Base-by-base conservation (phyloP, 30 jellyfish, hydroid and myxozoan genomes). In the Cassiopea xamachana region DNA sequence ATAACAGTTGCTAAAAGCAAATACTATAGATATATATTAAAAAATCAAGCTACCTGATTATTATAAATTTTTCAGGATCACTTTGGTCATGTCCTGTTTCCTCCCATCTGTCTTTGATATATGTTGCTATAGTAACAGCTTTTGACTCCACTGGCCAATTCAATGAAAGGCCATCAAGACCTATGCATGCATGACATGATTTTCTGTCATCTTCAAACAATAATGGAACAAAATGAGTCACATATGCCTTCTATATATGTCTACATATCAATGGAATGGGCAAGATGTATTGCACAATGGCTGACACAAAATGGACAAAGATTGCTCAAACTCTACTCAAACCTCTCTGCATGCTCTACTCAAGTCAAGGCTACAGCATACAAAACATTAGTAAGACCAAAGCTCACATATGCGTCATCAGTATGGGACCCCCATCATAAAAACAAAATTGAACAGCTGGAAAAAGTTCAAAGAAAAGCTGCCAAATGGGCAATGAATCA, bases 71-170 rank as follows among this genome's bases (percentile, higher is more conserved):
- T 45, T 84, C 92, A 1, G 79, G 83, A 44, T 82, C 76, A 51
- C 73, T 69, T 48, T 44, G 75, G 44, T 48, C 47, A 47, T 82
- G 92, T 15, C 92, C 96, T 4, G 92, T 89, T 75, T 89, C 96
- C 75, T 81, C 92, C 92, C 89, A 81, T 74, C 96, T 70, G 76
- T 91, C 98, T 64, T 91, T 95, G 55, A 95, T 91, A 73, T 72
- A 91, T 19, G 99, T 87, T 67, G 99, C 99, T 5, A 95, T 69
- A 7, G 95, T 91, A 16, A 91, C 89, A 18, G 99, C 95, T 58
- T 76, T 85, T 48, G 99, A 91, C 81, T 95, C 99, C 1, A 84
- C 94, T 1, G 99, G 99, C 99, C 99, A 95, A 73, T 92, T 91
- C 48, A 95, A 72, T 16, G 96, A 89, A 27, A 95, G 94, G 2